These are phyloP conservation scores for Akabosia matsudoensis DNA, from an alignment of 1,140 invertebrate species.

Conservation along the genomic window DNA sequence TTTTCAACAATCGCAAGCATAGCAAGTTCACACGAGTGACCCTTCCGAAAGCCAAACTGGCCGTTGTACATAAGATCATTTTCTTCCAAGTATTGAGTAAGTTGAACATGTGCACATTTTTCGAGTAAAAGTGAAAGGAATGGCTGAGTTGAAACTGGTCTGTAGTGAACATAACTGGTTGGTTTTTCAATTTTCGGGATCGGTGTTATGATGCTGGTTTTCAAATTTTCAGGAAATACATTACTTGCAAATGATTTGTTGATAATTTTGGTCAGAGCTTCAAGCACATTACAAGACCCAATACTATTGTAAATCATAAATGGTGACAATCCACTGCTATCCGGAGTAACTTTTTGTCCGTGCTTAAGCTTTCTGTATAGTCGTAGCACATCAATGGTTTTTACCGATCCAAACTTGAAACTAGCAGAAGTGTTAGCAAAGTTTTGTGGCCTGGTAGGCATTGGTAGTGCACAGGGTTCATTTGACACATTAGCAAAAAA, in stretches of 20 bases:
- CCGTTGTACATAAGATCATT: background rate
- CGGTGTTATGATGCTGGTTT: constrained; percentile 2
- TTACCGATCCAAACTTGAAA: background rate
- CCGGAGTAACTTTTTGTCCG: background rate
- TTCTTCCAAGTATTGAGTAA: background rate
- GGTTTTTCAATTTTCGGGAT: background rate
- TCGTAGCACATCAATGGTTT: background rate
- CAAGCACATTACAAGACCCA: background rate
- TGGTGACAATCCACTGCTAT: background rate
- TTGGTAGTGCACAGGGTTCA: background rate
- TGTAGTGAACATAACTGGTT: background rate
- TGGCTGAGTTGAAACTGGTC: background rate
- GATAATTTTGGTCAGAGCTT: background rate
- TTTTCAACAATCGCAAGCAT: constrained; percentile 8
- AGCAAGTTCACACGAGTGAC: constrained; percentile 7
- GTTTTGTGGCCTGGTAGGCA: background rate
- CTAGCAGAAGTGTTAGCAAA: background rate
- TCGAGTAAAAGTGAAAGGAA: background rate
- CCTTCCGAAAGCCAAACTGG: constrained; percentile 32
- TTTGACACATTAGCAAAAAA: constrained; percentile 1
- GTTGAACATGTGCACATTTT: background rate
- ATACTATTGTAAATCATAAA: background rate
- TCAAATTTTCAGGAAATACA: background rate
- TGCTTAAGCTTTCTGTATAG: background rate
- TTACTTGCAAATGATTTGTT: background rate